phyloP scores from a whole-genome alignment of 1,140 invertebrate genomes.

The Holotrichia oblita region DNA sequence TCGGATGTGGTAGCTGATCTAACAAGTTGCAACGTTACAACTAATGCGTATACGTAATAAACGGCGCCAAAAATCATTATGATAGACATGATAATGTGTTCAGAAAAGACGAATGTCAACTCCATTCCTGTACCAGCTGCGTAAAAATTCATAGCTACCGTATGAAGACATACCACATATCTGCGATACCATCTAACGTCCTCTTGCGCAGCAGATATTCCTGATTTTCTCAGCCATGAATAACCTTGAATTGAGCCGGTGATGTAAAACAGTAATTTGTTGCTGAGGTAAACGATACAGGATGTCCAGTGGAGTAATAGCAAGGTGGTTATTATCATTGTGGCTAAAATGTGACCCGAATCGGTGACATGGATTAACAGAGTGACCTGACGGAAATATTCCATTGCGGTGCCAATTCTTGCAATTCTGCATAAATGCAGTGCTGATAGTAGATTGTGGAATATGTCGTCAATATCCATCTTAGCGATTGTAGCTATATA shows the following conservation, averaged over 20 bases:
- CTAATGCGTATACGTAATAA: constrained; percentile 37
- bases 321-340: constrained; percentile 30
- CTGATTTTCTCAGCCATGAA: constrained; percentile 38
- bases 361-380: constrained; percentile 30
- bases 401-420: constrained; percentile 33
- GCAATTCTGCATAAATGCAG: constrained; percentile 12
- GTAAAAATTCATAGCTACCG: neutral
- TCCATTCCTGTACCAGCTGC: neutral
- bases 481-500: neutral
- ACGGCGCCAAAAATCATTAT: constrained; percentile 42
- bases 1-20: constrained; percentile 41
- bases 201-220: neutral
- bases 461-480: neutral
- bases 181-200: constrained; percentile 8
- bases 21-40: constrained; percentile 38
- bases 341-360: constrained; percentile 20
- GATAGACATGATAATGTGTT: constrained; percentile 39
- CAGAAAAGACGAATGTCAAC: neutral
- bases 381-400: neutral
- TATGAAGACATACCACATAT: constrained; percentile 24
- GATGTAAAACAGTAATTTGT: constrained; percentile 36
- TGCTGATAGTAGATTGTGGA: neutral
- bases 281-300: constrained; percentile 41
- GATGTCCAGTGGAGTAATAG: constrained; percentile 45
- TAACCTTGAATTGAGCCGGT: neutral